A percentile compares a stretch with the other conserved stretches of the same genome.
Conservation (phyloP, 2,888 invertebrate genomes). For the Cephus rjabovi region DNA sequence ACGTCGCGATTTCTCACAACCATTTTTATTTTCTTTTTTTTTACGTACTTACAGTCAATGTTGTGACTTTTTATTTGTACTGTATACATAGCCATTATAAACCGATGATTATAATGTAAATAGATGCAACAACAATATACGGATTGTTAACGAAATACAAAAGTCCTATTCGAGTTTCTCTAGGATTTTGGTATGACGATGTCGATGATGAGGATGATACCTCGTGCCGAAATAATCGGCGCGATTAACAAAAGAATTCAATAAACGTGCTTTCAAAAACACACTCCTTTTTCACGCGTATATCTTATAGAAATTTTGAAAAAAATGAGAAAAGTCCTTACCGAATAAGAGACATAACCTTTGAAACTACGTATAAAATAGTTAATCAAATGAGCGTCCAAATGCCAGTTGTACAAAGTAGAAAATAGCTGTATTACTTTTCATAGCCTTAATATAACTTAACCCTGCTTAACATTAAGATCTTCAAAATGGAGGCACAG, state of each 20-base stretch:
- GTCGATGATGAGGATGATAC: background rate
- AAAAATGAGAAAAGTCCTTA: background rate
- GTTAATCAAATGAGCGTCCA: background rate
- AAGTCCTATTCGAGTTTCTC: slow-evolving; percentile 13
- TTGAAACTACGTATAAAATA: background rate
- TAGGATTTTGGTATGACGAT: background rate
- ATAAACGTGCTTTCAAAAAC: background rate
- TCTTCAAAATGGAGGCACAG: background rate
- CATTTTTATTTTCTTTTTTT: slow-evolving; percentile 4
- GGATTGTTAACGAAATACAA: slow-evolving; percentile 26
- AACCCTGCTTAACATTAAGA: background rate
- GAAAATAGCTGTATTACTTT: background rate
- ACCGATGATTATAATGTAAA: slow-evolving; percentile 25
- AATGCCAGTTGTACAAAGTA: background rate
- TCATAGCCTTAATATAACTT: background rate
- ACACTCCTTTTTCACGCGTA: background rate
- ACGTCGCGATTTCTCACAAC: slow-evolving; percentile 5
- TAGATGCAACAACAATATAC: slow-evolving; percentile 24
- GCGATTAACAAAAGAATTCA: background rate
- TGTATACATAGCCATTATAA: slow-evolving; percentile 16
- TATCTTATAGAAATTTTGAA: background rate
- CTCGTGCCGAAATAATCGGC: too few relatives aligned
- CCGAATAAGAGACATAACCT: background rate
- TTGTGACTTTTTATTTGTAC: slow-evolving; percentile 21
- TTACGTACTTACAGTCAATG: slow-evolving; percentile 14